phyloP scores from a whole-genome alignment of 2,888 invertebrate species.

The Dasysyrphus albostriatus region DNA sequence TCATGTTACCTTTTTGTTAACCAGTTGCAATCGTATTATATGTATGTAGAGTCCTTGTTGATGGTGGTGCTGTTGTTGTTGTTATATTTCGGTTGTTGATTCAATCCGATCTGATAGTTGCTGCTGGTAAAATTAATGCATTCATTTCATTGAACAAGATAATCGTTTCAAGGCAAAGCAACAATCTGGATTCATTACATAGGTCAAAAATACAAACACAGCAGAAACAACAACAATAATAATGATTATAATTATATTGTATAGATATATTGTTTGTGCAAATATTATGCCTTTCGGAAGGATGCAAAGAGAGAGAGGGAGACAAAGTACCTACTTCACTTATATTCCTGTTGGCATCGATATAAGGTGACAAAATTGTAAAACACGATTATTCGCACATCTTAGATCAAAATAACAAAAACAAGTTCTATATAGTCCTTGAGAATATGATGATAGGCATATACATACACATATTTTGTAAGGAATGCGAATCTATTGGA shows the following conservation, averaged over 20 bases:
- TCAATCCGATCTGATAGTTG: conserved; percentile 29
- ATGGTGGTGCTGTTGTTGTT: conserved; percentile 14
- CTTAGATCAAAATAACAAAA: conserved; percentile 55
- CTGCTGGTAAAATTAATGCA: conserved; percentile 60
- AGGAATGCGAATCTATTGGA: conserved; percentile 39
- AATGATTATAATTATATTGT: conserved; percentile 7
- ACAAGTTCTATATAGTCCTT: conserved; percentile 29
- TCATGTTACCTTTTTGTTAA: conserved; percentile 69
- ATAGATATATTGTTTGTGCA: conserved; percentile 20
- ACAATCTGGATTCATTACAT: conserved; percentile 57
- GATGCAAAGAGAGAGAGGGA: not conserved
- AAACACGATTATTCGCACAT: conserved; percentile 69
- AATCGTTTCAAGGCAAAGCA: conserved; percentile 68
- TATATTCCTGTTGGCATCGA: conserved; percentile 22
- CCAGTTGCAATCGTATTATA: conserved; percentile 66
- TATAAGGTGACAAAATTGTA: conserved; percentile 64
- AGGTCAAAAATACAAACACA: conserved; percentile 11
- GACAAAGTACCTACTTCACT: conserved; percentile 13
- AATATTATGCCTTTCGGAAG: conserved; percentile 34
- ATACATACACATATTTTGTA: not conserved
- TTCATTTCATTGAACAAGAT: conserved; percentile 73
- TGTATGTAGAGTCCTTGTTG: conserved; percentile 23
- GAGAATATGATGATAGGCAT: conserved; percentile 3
- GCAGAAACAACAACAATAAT: not conserved
- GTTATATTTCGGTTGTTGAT: conserved; percentile 48